phyloP scores from a whole-genome alignment of 1,140 invertebrate species.

The Neuroterus valhalla region DNA sequence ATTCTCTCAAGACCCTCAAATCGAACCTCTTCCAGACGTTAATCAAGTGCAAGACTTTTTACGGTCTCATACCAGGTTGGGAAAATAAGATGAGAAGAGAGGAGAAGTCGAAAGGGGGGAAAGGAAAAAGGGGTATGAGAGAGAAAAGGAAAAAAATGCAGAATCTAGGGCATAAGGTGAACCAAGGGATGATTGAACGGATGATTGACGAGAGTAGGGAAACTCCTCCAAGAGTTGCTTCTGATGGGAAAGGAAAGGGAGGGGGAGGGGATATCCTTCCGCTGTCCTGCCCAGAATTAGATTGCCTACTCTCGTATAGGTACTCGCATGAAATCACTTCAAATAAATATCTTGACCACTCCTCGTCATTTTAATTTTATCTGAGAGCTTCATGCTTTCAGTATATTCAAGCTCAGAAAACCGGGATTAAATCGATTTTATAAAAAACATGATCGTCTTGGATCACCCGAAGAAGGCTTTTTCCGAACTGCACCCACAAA shows the following conservation, averaged over 20 bases:
- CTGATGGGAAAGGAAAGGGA: slow-evolving; percentile 8
- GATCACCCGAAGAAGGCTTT: too few species aligned
- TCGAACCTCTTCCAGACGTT: slow-evolving; percentile 12
- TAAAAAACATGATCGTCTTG: too few species aligned
- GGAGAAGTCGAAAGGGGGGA: background rate
- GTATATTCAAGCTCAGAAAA: too few species aligned
- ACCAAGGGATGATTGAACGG: slow-evolving; percentile 62
- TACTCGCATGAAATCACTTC: slow-evolving; percentile 43
- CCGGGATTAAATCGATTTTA: too few species aligned
- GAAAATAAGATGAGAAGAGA: slow-evolving; percentile 9
- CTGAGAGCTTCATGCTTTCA: background rate
- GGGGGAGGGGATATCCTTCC: slow-evolving; percentile 36
- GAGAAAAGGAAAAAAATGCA: background rate
- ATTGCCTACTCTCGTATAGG: slow-evolving; percentile 60
- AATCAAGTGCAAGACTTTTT: slow-evolving; percentile 25
- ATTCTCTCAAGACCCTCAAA: slow-evolving; percentile 3
- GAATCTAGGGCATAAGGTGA: slow-evolving; percentile 49
- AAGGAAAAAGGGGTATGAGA: slow-evolving; percentile 7
- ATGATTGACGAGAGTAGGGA: slow-evolving; percentile 53
- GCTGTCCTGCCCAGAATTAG: slow-evolving; percentile 62
- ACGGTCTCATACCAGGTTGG: slow-evolving; percentile 20
- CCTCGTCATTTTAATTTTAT: slow-evolving; percentile 49
- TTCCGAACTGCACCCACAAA: too few species aligned
- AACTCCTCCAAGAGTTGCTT: slow-evolving; percentile 1
- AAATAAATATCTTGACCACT: slow-evolving; percentile 47